Conservation (phyloP, 2,888 invertebrate species). For the Leucoma salicis region DNA sequence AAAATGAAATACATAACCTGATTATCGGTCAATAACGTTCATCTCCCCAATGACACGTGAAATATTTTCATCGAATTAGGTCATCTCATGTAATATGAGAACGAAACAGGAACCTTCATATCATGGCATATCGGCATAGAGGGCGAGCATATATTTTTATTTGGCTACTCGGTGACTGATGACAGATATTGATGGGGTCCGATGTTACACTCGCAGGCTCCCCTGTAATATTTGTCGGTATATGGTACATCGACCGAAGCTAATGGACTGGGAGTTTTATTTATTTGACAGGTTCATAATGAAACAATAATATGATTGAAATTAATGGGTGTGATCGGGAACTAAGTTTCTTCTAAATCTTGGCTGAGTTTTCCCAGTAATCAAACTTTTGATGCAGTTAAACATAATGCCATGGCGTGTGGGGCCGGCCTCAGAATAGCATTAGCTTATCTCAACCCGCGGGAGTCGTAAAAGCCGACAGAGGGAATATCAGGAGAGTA, state of each 20-base stretch:
- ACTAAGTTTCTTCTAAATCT: slow-evolving; percentile 38
- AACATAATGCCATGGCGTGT: no score
- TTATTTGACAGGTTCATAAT: slow-evolving; percentile 68
- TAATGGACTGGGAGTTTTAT: slow-evolving; percentile 68
- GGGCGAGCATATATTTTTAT: slow-evolving; percentile 69
- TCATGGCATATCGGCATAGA: slow-evolving; percentile 48
- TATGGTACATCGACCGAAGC: slow-evolving; percentile 40
- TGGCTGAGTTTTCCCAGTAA: no score
- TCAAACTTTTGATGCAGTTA: no score
- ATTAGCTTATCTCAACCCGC: no score
- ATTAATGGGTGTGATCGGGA: slow-evolving; percentile 55
- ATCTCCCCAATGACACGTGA: slow-evolving; percentile 36
- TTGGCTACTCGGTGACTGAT: slow-evolving; percentile 68
- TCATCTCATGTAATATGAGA: slow-evolving; percentile 63
- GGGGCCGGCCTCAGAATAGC: no score
- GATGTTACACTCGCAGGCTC: slow-evolving; percentile 49
- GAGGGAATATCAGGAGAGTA: no score
- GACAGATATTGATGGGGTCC: slow-evolving; percentile 76
- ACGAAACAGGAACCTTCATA: slow-evolving; percentile 50
- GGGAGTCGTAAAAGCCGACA: no score
- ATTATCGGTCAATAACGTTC: slow-evolving; percentile 24
- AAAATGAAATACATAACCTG: slow-evolving; percentile 17
- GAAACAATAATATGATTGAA: slow-evolving; percentile 61
- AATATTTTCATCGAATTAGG: slow-evolving; percentile 56
- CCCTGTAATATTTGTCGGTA: slow-evolving; percentile 56